A percentile compares a stretch with the other conserved stretches of the same genome.
Conservation (phyloP, 2,113 vertebrate species). For the Ellobius talpinus region DNA sequence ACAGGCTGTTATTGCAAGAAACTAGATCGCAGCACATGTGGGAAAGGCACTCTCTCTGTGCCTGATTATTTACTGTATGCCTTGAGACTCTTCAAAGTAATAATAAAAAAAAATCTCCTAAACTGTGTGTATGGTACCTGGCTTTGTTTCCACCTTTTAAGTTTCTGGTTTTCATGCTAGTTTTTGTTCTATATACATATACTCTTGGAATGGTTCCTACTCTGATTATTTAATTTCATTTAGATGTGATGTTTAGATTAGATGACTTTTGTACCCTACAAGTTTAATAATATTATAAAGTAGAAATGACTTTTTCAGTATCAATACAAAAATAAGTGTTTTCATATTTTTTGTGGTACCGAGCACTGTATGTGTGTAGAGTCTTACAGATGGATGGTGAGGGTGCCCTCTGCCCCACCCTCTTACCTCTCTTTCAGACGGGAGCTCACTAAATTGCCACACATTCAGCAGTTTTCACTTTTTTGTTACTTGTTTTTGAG, state of each 20-base stretch:
- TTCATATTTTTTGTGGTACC: neutral
- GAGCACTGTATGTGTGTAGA: neutral
- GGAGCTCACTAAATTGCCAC: neutral
- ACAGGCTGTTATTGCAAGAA: conserved; percentile 33
- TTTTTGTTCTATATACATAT: conserved; percentile 4
- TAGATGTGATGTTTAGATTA: conserved; percentile 36
- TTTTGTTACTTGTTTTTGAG: neutral
- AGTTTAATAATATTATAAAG: conserved; percentile 1
- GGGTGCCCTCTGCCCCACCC: too few relatives aligned
- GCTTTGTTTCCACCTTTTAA: conserved; percentile 20
- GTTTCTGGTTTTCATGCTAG: conserved; percentile 37
- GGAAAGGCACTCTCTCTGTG: conserved; percentile 29
- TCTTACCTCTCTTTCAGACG: neutral
- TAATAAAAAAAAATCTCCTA: neutral
- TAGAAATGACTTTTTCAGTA: conserved; percentile 41
- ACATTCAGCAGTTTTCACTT: neutral
- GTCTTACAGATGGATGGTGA: neutral
- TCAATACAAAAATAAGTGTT: conserved; percentile 32
- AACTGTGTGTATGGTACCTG: neutral
- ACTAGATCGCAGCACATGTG: conserved; percentile 31
- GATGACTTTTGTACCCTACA: neutral
- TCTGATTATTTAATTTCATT: conserved; percentile 37
- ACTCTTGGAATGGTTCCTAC: conserved; percentile 1
- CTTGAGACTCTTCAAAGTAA: conserved; percentile 40
- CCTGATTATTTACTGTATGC: neutral